Base-by-base conservation (phyloP, 2,797 vertebrate species). In the Poliocrania exsul region DNA sequence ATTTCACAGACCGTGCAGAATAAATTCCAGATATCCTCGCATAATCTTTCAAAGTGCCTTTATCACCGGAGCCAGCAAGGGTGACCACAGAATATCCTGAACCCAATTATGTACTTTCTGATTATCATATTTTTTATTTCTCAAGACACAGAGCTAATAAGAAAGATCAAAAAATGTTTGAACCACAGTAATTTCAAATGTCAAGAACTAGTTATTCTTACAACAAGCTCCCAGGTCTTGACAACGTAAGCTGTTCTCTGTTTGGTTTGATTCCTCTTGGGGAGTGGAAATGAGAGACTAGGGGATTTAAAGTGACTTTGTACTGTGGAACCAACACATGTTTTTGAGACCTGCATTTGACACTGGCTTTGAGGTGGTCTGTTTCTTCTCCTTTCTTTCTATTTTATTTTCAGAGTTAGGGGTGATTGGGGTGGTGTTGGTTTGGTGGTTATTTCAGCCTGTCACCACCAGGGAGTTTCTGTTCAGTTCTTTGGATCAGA, bases 71-170 rank as follows among this genome's bases (percentile, higher is more conserved):
- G 81, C 46, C 60, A 56, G 74, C 7, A 13, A 88, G 49, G 93
- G 81, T 95, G 96, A 95, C 92, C 90, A 95, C 37, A 81, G 88
- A 96, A 96, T 90, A 92, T 61, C 89, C 83, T 93, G 75, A 96
- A 96, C 85, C 71, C 91, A 96, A 95, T 88, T 85, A 86, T 86
- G 73, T 49, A 80, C 82, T 90, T 96, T 85, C 86, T 70, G 75
- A 93, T 96, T 95, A 94, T 95, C 64, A 50, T 96, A 95, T 82
- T 96, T 96, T 97, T 97, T 95, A 94, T 95, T 86, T 95, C 85
- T 96, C 86, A 80, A 85, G 94, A 92, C 80, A 86, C 11, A 26
- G 20, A 60, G 62, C 79, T 95, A 95, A 96, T 95, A 95, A 85
- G 72, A 95, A 95, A 96, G 88, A 93, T 96, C 64, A 96, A 97